Percentiles rank a stretch among this genome's conserved stretches.
phyloP scores from a whole-genome alignment of 1,140 invertebrate species.

The Sycophaga agraensis region DNA sequence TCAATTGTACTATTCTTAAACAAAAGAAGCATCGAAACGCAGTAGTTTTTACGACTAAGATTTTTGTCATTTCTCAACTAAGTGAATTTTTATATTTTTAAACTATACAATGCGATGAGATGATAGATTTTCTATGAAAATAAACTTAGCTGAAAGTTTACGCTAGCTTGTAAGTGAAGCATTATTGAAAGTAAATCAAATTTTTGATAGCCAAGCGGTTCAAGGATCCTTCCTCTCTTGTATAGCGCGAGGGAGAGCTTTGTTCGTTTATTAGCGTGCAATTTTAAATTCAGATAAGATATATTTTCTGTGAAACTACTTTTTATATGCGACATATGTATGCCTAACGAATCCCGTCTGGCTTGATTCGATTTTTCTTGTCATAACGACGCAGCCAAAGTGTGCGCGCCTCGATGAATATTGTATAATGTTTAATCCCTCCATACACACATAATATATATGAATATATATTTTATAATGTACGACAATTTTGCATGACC shows the following conservation, averaged over 20 bases:
- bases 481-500: slow-evolving; percentile 47
- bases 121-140: slow-evolving; percentile 29
- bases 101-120: slow-evolving; percentile 31
- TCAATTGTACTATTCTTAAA: slow-evolving; percentile 11
- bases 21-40: slow-evolving; percentile 27
- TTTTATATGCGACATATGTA: not conserved
- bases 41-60: slow-evolving; percentile 24
- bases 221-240: not conserved
- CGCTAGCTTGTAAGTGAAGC: slow-evolving; percentile 24
- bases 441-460: slow-evolving; percentile 30
- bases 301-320: slow-evolving; percentile 16
- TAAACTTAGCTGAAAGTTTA: slow-evolving; percentile 27
- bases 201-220: slow-evolving; percentile 11
- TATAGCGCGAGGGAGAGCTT: slow-evolving; percentile 3
- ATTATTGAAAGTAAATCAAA: slow-evolving; percentile 22
- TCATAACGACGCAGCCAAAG: slow-evolving; percentile 22
- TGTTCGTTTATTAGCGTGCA: slow-evolving; percentile 14
- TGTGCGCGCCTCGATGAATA: slow-evolving; percentile 35
- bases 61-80: slow-evolving; percentile 26
- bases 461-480: slow-evolving; percentile 42
- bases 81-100: slow-evolving; percentile 37
- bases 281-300: slow-evolving; percentile 13
- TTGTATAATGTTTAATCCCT: slow-evolving; percentile 47
- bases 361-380: slow-evolving; percentile 14
- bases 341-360: slow-evolving; percentile 9